A percentile compares a stretch with the other conserved stretches of the same genome.
phyloP scores from a whole-genome alignment of 2,888 invertebrate genomes.

The Falcaria lacertinaria region DNA sequence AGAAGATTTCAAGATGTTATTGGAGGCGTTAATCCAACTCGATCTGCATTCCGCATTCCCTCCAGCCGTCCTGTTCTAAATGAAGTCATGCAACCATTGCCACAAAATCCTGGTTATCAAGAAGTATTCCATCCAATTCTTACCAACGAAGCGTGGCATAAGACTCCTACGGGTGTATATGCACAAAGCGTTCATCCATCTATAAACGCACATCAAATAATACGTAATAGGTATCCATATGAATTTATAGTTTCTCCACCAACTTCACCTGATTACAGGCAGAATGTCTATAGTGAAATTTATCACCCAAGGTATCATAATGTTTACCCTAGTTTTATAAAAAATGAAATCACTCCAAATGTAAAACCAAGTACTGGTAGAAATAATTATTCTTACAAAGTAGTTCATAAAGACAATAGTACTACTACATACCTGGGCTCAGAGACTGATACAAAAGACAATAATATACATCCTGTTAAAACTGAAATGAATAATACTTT shows the following conservation, averaged over 20 bases:
- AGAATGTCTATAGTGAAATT: neutral
- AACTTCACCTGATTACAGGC: neutral
- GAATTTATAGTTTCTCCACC: neutral
- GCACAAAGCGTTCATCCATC: neutral
- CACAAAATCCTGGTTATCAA: neutral
- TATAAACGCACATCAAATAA: neutral
- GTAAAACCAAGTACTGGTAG: neutral
- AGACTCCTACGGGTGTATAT: neutral
- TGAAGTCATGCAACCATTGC: no score
- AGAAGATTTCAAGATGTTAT: conserved; percentile 25
- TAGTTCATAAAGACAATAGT: neutral
- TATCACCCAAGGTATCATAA: neutral
- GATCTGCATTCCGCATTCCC: neutral
- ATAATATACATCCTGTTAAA: neutral
- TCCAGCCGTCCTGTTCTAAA: no score
- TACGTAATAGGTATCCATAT: neutral
- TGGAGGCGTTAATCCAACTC: conserved; percentile 9
- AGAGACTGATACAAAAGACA: neutral
- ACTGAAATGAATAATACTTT: neutral
- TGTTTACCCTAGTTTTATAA: neutral
- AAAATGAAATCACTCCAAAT: neutral
- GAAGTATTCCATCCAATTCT: neutral
- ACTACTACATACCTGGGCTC: neutral
- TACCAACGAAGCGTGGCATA: neutral
- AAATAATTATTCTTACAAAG: neutral